phyloP scores from a whole-genome alignment of 2,888 invertebrate species.

The Chaetogeoica ovagalla region DNA sequence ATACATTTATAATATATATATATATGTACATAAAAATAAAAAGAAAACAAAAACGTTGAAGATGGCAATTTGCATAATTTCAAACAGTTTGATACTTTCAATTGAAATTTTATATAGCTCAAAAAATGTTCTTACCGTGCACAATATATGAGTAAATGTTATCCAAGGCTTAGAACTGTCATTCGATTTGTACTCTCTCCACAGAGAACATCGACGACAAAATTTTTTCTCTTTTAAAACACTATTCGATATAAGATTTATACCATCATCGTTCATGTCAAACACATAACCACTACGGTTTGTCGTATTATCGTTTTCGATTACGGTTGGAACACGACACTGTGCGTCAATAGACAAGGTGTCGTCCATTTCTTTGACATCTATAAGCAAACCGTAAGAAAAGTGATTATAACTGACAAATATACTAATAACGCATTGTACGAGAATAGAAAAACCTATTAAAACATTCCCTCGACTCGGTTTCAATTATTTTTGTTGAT shows the following conservation, averaged over 20 bases:
- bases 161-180: constrained; percentile 11
- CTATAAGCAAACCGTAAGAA: background rate
- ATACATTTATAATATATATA: background rate
- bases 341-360: too few relatives aligned
- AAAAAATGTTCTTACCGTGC: constrained; percentile 31
- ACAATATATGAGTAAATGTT: constrained; percentile 39
- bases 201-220: background rate
- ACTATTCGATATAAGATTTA: background rate
- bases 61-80: too few relatives aligned
- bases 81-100: background rate
- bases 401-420: background rate
- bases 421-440: too few relatives aligned
- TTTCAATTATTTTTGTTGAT: too few relatives aligned
- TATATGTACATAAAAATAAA: background rate
- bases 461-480: too few relatives aligned
- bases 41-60: too few relatives aligned
- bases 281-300: background rate
- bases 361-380: constrained; percentile 13
- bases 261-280: constrained; percentile 20
- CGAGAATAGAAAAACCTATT: too few relatives aligned
- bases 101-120: background rate
- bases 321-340: too few relatives aligned
- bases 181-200: background rate
- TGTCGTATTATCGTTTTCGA: background rate
- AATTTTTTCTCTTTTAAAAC: background rate